Evolutionary conservation across 1,140 invertebrate species (phyloP).

Genomic region (Diachasmimorpha longicaudata): DNA sequence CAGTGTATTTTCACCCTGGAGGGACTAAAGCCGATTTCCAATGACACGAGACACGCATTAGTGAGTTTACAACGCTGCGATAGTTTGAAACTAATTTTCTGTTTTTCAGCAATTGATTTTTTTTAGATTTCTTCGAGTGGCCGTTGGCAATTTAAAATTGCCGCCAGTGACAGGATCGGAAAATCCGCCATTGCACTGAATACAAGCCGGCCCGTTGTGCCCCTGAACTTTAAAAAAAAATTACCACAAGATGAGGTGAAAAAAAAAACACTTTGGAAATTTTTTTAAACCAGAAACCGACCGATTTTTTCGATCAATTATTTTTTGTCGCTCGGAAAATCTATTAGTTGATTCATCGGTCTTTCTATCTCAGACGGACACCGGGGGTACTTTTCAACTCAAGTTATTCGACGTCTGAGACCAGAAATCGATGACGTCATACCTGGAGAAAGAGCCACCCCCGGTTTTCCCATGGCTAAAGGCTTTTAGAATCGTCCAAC

Average conservation of each 20-base stretch:
- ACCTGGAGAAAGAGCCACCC: not conserved
- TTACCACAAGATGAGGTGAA: too few relatives aligned
- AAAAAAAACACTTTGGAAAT: too few relatives aligned
- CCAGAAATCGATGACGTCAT: constrained; percentile 2
- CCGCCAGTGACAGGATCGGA: too few relatives aligned
- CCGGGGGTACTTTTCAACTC: not conserved
- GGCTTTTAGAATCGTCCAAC: constrained; percentile 4
- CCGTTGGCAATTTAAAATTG: not conserved
- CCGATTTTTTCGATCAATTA: too few relatives aligned
- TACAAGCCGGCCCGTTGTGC: too few relatives aligned
- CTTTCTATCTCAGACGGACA: too few relatives aligned
- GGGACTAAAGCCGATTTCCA: not conserved
- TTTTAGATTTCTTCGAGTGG: not conserved
- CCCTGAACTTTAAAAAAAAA: too few relatives aligned
- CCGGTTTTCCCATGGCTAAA: not conserved
- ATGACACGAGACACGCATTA: constrained; percentile 8
- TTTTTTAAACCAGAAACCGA: too few relatives aligned
- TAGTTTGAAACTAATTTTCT: not conserved
- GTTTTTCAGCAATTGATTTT: not conserved
- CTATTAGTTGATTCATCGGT: too few relatives aligned
- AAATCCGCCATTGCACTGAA: too few relatives aligned
- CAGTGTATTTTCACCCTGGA: not conserved
- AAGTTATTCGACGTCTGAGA: not conserved
- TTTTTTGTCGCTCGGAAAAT: too few relatives aligned
- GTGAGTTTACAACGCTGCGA: not conserved